Percentiles rank a stretch among this genome's conserved stretches.
phyloP scores from a whole-genome alignment of 1,140 invertebrate species.

The Leptoteleia sp. region DNA sequence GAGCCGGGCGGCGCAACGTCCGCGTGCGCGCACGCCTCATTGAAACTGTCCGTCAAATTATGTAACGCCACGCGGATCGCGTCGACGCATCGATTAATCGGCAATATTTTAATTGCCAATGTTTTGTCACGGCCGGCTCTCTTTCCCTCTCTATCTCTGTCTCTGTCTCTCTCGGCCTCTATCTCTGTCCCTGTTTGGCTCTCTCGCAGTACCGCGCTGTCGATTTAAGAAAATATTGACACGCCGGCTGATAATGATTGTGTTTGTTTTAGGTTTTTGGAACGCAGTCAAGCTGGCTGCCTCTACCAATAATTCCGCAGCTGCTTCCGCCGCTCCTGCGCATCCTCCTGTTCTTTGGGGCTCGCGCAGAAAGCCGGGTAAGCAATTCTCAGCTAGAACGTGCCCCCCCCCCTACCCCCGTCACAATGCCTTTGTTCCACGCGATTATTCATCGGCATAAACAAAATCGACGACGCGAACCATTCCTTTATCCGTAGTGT shows the following conservation, averaged over 20 bases:
- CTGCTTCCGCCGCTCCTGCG: constrained; percentile 79
- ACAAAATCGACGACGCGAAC: neutral
- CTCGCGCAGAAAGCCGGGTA: constrained; percentile 87
- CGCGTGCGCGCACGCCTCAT: constrained; percentile 10
- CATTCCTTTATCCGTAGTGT: constrained; percentile 4
- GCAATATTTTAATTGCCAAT: too few species aligned
- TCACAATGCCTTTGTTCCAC: constrained; percentile 8
- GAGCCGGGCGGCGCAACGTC: constrained; percentile 12
- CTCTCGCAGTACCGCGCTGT: neutral
- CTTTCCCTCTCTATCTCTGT: too few species aligned
- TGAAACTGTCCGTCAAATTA: constrained; percentile 32
- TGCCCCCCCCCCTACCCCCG: too few species aligned
- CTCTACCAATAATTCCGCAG: constrained; percentile 84
- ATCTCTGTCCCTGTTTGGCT: neutral
- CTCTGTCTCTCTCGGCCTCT: too few species aligned
- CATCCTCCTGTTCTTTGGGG: constrained; percentile 90
- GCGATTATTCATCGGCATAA: constrained; percentile 12
- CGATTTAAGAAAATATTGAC: constrained; percentile 6
- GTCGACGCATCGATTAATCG: neutral
- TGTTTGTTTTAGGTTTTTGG: constrained; percentile 79
- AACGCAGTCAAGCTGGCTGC: constrained; percentile 85
- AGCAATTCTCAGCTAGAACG: constrained; percentile 69
- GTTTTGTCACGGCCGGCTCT: too few species aligned
- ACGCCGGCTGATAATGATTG: neutral
- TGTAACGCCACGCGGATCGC: constrained; percentile 24